These are phyloP conservation scores for Caenorhabditis briggsae DNA, from an alignment of 1,140 invertebrate species.

Conservation along the genomic window DNA sequence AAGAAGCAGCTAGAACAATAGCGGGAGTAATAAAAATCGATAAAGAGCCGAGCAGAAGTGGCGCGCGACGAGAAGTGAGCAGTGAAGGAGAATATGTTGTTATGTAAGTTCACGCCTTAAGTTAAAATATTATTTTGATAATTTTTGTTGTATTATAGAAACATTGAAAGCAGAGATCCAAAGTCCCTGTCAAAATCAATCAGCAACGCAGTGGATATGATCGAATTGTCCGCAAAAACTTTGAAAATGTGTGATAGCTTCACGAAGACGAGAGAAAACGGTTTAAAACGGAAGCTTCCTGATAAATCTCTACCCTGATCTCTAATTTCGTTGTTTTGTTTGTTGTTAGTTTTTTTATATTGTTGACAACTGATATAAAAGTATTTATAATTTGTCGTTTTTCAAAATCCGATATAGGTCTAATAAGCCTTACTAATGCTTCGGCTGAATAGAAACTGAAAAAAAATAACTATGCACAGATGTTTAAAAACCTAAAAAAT, in stretches of 20 bases:
- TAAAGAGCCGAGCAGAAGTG: conserved; percentile 53
- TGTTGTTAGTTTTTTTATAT: conserved; percentile 12
- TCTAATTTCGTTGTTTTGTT: conserved; percentile 3
- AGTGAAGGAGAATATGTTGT: conserved; percentile 19
- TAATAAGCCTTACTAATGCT: too few relatives aligned
- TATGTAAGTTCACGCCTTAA: background rate
- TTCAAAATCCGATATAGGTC: background rate
- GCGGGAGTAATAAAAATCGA: conserved; percentile 47
- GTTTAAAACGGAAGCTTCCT: conserved; percentile 17
- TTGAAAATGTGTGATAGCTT: background rate
- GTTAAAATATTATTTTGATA: background rate
- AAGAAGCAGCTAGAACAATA: background rate
- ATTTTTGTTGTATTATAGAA: background rate
- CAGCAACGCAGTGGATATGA: conserved; percentile 36
- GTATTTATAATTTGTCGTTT: background rate
- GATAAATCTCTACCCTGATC: background rate
- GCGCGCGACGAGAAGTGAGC: conserved; percentile 16
- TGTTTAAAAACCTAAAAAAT: conserved; percentile 44
- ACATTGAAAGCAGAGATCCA: conserved; percentile 6
- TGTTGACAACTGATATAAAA: background rate
- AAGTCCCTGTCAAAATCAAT: conserved; percentile 30
- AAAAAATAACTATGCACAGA: background rate
- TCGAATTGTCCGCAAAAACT: conserved; percentile 16
- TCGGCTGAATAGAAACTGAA: background rate
- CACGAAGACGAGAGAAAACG: background rate